These are phyloP conservation scores for Sebastes jordani DNA, from an alignment of 2,797 vertebrate species.

Conservation along the genomic window DNA sequence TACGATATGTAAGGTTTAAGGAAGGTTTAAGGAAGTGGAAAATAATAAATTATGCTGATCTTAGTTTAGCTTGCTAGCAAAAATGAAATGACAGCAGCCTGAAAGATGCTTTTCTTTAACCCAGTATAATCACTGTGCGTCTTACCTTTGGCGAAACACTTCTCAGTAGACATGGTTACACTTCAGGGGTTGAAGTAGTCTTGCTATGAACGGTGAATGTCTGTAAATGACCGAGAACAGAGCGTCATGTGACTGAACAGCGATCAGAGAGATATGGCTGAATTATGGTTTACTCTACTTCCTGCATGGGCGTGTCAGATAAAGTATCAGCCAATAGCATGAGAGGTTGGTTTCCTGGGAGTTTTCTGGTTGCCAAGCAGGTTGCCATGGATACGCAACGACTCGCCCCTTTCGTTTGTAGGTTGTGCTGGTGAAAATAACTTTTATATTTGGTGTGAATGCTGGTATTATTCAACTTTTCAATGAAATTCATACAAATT, in stretches of 20 bases:
- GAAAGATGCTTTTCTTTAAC: not conserved
- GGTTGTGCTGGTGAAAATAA: no score
- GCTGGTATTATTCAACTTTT: no score
- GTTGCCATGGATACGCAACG: conserved; percentile 51
- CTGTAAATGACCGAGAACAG: no score
- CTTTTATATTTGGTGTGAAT: no score
- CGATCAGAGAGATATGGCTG: no score
- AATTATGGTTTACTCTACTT: accelerated
- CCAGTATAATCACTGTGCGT: not conserved
- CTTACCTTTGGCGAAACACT: conserved; percentile 77
- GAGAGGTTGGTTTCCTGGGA: accelerated
- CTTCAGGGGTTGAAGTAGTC: not conserved
- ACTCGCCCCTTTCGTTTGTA: not conserved
- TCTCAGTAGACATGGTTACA: conserved; percentile 66
- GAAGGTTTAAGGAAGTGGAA: not conserved
- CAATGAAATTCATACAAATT: no score
- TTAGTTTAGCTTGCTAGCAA: not conserved
- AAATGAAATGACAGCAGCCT: not conserved
- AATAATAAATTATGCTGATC: not conserved
- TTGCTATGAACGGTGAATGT: accelerated
- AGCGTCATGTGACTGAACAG: not conserved
- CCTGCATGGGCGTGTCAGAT: not conserved
- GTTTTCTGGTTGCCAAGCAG: not conserved
- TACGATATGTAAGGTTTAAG: no score
- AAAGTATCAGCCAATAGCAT: conserved; percentile 29